Evolutionary conservation across 2,888 invertebrate species (phyloP), one percentile per base, ranked within the genome.

Genomic region (Mimachlamys varia): DNA sequence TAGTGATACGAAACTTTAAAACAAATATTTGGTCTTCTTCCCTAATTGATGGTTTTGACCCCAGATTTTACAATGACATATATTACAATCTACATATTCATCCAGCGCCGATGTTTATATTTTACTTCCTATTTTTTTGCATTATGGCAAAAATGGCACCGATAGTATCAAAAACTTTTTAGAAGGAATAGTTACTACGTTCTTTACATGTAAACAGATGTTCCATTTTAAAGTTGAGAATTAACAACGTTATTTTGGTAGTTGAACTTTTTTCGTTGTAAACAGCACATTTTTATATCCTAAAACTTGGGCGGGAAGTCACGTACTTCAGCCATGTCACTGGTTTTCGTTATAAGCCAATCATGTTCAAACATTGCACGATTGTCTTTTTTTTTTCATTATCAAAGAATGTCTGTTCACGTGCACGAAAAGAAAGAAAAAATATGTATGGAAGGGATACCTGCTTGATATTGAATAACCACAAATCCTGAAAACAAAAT

Each of bases 11-110:
- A 76, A 76, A 27, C 12, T 76, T 76, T 76, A 76, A 76, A 76
- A 76, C 33, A 76, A 76, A 76, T 76, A 76, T 76, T 76, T 76
- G 76, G 76, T 33, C 76, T 27, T 76, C 76, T 76, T 76, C 27
- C n/a, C 33, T 76, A 76, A 76, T 76, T 76, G 27, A 76, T 76
- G 17, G 76, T 33, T 33, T 76, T 76, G 76, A 76, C 76, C 76
- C 76, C 7, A 27, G 15, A 15, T 76, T 76, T 76, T 27, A 76
- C 76, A 33, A 10, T 76, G 76, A 76, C 62, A 27, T 76, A 13
- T 76, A 76, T 76, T 33, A 22, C 76, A 12, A 33, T 62, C 62
- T 22, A n/a, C 22, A 62, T 22, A 22, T 76, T 12, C n/a, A 76
- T 76, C 76, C 22, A 27, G 33, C 76, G 27, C 27, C 76, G 3